These are phyloP conservation scores for Stratiomys singularior DNA, from an alignment of 2,888 invertebrate genomes.

Conservation along the genomic window DNA sequence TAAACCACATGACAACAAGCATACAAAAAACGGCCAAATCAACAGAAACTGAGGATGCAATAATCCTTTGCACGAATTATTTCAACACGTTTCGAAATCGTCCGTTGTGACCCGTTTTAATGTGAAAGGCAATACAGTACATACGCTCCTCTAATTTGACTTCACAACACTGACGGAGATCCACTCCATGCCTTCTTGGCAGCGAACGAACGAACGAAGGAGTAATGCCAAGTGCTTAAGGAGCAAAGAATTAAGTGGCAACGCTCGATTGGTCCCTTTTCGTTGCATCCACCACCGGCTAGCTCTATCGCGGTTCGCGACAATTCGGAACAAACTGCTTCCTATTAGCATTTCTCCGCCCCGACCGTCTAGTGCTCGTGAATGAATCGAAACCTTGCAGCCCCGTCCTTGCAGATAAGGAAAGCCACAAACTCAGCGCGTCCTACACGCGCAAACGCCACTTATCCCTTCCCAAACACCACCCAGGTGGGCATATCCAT, in stretches of 20 bases:
- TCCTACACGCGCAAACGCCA: background rate
- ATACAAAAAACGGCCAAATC: too few species aligned
- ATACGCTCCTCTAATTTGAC: conserved; percentile 5
- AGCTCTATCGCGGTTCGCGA: background rate
- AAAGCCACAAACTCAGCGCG: background rate
- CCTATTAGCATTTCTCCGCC: conserved; percentile 15
- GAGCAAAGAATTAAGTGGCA: background rate
- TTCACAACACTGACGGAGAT: conserved; percentile 15
- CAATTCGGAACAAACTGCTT: background rate
- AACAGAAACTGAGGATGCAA: too few species aligned
- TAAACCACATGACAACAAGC: too few species aligned
- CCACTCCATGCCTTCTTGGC: background rate
- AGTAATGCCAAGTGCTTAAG: background rate
- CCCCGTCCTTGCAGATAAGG: conserved; percentile 1
- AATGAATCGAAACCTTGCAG: background rate
- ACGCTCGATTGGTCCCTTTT: background rate
- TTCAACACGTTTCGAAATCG: background rate
- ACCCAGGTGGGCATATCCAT: background rate
- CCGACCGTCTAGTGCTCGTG: background rate
- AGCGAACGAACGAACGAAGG: background rate
- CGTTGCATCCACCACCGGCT: background rate
- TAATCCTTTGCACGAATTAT: background rate
- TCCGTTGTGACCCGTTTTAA: background rate
- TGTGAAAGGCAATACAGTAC: background rate
- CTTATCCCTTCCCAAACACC: background rate